Percentiles rank a stretch among this genome's conserved stretches.
phyloP scores from a whole-genome alignment of 2,888 invertebrate species.

The Beris chalybata region DNA sequence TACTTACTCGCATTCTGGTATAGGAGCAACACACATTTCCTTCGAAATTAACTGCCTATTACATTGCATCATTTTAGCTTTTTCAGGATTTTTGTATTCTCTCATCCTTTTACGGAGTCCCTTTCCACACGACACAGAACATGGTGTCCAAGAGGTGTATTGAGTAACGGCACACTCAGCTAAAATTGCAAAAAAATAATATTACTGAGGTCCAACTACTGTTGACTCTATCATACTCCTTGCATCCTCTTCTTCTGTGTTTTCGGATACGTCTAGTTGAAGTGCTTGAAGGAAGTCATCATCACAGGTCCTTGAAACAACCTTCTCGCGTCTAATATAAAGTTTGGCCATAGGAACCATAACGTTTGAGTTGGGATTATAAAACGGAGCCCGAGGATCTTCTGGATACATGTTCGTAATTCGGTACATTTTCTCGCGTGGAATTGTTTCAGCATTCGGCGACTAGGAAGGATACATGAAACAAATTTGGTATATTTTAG shows the following conservation, averaged over 20 bases:
- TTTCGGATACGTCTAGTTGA: conserved; percentile 66
- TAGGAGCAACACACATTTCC: conserved; percentile 84
- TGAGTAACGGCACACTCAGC: conserved; percentile 79
- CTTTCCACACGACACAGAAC: conserved; percentile 86
- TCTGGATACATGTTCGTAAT: conserved; percentile 91
- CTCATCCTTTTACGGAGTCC: conserved; percentile 80
- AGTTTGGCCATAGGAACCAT: conserved; percentile 86
- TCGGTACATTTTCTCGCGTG: conserved; percentile 80
- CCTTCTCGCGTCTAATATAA: conserved; percentile 72
- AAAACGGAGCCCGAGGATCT: conserved; percentile 91
- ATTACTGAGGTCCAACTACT: background rate
- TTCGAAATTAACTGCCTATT: conserved; percentile 77
- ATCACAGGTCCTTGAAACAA: conserved; percentile 75
- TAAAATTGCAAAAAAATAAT: conserved; percentile 49
- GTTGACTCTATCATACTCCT: conserved; percentile 62
- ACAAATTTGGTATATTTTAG: background rate
- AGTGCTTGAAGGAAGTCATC: conserved; percentile 64
- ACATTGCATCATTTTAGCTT: conserved; percentile 71
- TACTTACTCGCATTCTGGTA: conserved; percentile 75
- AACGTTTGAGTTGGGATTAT: conserved; percentile 66
- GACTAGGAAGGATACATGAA: conserved; percentile 60
- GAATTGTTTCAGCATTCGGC: conserved; percentile 74
- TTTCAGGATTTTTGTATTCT: conserved; percentile 67
- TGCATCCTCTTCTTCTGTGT: conserved; percentile 64
- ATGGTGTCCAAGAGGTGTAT: conserved; percentile 77